Evolutionary conservation across 2,113 vertebrate species (phyloP).

Genomic region (Zapornia atra): DNA sequence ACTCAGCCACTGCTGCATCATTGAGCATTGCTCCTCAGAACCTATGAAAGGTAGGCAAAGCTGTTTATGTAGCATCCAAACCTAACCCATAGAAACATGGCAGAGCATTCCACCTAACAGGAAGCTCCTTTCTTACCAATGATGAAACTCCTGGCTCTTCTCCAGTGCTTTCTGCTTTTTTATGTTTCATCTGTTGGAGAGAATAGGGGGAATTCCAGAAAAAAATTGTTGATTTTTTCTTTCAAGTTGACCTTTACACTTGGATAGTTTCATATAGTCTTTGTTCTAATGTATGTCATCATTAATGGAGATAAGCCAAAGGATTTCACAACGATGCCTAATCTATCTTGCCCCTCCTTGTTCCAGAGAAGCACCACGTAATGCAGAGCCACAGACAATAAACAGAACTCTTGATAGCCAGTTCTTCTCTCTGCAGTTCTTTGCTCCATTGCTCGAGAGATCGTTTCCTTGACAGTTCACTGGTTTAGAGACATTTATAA

Average conservation of each 20-base stretch:
- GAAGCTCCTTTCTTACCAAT: background rate
- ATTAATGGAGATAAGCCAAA: background rate
- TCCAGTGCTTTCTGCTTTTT: background rate
- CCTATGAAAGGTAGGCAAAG: background rate
- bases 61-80: background rate
- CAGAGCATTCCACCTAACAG: background rate
- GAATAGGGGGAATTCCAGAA: background rate
- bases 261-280: background rate
- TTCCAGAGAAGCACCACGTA: background rate
- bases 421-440: background rate
- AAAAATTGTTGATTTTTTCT: background rate
- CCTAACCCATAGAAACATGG: background rate
- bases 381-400: background rate
- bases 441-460: background rate
- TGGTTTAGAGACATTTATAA: background rate
- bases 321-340: background rate
- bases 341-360: background rate
- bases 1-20: background rate
- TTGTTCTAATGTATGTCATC: background rate
- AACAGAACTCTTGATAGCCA: background rate
- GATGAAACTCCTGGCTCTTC: background rate
- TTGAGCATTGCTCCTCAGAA: background rate
- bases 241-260: background rate
- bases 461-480: background rate
- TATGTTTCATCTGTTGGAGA: fast-evolving